These are phyloP conservation scores for Agrypnia vestita DNA, from an alignment of 1,140 invertebrate species.

Conservation along the genomic window DNA sequence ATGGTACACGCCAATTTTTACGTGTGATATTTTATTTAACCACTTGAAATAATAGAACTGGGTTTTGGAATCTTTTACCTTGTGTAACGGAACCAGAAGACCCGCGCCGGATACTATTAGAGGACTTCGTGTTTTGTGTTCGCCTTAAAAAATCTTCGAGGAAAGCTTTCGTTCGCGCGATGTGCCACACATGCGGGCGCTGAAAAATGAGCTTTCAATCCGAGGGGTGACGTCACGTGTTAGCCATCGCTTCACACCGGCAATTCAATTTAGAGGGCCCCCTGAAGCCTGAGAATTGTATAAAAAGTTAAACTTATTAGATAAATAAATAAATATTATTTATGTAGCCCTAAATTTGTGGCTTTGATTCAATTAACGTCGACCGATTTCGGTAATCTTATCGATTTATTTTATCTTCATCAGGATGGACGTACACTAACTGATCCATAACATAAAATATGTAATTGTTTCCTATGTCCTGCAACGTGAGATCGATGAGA, in stretches of 20 bases:
- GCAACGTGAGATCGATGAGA: no score
- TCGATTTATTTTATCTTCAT: no score
- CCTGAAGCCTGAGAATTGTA: neutral
- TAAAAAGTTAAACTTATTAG: no score
- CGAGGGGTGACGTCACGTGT: neutral
- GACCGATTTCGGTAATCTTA: no score
- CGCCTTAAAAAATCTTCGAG: conserved; percentile 1
- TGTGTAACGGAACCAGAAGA: conserved; percentile 14
- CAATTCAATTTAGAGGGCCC: neutral
- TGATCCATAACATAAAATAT: no score
- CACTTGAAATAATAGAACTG: neutral
- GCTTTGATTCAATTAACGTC: no score
- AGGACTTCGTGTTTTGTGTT: conserved; percentile 12
- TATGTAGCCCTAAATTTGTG: no score
- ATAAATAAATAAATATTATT: no score
- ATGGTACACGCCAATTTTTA: no score
- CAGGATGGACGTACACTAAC: no score
- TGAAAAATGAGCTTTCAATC: conserved; percentile 2
- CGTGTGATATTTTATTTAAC: no score
- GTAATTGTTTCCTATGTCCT: no score
- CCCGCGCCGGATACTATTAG: conserved; percentile 32
- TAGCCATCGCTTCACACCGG: neutral
- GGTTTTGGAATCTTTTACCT: neutral
- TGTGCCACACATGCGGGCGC: conserved; percentile 19
- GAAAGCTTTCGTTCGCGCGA: conserved; percentile 1